A percentile compares a stretch with the other conserved stretches of the same genome.
Conservation (phyloP, 2,888 invertebrate genomes). For the Brachylomia viminalis region DNA sequence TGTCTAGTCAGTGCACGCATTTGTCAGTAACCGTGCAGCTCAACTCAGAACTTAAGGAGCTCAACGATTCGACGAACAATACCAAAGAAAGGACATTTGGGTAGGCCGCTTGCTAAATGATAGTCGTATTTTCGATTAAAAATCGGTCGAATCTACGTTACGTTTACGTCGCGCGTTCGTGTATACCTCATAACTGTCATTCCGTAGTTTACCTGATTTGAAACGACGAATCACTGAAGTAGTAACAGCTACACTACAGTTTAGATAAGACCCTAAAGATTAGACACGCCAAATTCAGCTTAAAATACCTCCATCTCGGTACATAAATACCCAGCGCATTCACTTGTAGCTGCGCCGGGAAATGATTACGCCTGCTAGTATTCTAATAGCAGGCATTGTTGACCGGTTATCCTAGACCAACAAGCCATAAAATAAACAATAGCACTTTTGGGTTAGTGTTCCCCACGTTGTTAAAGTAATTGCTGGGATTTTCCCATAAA, state of each 20-base stretch:
- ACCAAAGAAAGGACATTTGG: too few relatives aligned
- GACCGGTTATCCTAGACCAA: conserved; percentile 39
- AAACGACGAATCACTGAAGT: too few relatives aligned
- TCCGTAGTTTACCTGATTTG: too few relatives aligned
- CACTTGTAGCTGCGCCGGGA: neutral
- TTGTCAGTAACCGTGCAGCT: too few relatives aligned
- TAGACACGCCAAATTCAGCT: conserved; percentile 8
- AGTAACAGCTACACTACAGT: too few relatives aligned
- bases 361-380: conserved; percentile 22
- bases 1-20: too few relatives aligned
- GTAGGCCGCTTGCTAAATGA: too few relatives aligned
- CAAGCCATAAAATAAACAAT: conserved; percentile 48
- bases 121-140: too few relatives aligned
- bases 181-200: too few relatives aligned
- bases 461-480: conserved; percentile 13
- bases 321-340: neutral
- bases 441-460: conserved; percentile 51
- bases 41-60: too few relatives aligned
- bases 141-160: neutral
- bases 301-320: neutral
- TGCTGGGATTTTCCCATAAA: conserved; percentile 25
- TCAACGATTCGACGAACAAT: too few relatives aligned
- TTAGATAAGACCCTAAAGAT: neutral
- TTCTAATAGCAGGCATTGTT: conserved; percentile 36
- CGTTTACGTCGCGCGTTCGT: neutral